phyloP scores from a whole-genome alignment of 2,888 invertebrate species.

The Theristus sp. region DNA sequence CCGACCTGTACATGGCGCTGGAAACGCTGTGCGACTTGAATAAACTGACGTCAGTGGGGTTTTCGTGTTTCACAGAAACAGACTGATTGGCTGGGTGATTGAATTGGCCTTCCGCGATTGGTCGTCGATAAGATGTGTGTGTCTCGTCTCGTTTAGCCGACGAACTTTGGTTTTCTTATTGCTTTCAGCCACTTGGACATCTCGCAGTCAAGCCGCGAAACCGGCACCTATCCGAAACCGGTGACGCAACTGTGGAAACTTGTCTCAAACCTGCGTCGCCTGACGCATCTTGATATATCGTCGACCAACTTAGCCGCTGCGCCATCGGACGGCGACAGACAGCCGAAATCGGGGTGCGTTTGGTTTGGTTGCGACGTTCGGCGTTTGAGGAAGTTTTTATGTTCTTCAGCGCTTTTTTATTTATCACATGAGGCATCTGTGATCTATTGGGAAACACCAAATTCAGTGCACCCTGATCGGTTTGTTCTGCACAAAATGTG shows the following conservation, averaged over 20 bases:
- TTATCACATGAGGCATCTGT: too few species aligned
- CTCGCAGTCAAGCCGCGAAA: constrained; percentile 43
- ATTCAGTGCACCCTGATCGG: too few species aligned
- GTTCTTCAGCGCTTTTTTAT: not conserved
- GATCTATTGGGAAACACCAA: too few species aligned
- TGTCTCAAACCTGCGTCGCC: constrained; percentile 50
- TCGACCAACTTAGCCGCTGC: constrained; percentile 77
- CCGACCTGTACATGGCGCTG: constrained; percentile 41
- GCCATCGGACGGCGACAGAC: constrained; percentile 43
- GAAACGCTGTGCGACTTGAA: constrained; percentile 35
- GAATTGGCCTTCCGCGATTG: too few species aligned
- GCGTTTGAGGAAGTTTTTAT: not conserved
- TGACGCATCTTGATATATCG: constrained; percentile 74
- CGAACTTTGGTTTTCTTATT: too few species aligned
- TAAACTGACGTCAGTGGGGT: constrained; percentile 34
- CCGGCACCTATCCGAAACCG: constrained; percentile 54
- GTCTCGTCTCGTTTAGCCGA: too few species aligned
- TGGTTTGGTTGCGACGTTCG: not conserved
- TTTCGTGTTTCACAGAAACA: too few species aligned
- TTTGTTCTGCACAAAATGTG: too few species aligned
- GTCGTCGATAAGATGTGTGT: too few species aligned
- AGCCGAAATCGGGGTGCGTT: not conserved
- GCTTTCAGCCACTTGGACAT: constrained; percentile 58
- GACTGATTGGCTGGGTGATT: too few species aligned
- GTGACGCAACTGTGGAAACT: constrained; percentile 51